Base-by-base conservation (phyloP, 1,140 invertebrate genomes). In the Aricia agestis region DNA sequence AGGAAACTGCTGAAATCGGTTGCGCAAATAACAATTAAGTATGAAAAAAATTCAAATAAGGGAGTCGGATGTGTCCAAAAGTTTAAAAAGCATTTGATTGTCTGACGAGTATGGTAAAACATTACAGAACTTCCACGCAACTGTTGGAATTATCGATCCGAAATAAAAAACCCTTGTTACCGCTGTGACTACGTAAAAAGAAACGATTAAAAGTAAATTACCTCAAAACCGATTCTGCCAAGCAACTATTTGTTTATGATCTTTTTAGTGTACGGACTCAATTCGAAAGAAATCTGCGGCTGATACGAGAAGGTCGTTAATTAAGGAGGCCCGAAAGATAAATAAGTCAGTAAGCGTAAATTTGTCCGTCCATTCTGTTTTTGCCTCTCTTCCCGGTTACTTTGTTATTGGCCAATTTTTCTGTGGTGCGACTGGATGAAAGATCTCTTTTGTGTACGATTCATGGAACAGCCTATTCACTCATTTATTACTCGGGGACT, bases 271-370 rank as follows among this genome's bases (percentile, higher is more conserved):
- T 78, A 73, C 73, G 77, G 31, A 76, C 45, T 0, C 6, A 52
- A 13, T 52, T 52, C 45, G 45, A 9, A 85, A 80, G 78, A 84
- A 84, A 82, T 86, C 82, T 77, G 78, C 72, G 75, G 77, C 80
- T 73, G 77, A 78, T 81, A 41, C 41, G 81, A 77, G 78, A 83
- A 84, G 80, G 77, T 76, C 78, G 79, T 85, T 87, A 87, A 89
- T 87, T 86, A 85, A 83, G 75, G 70, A 74, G 73, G 76, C 74
- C 77, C 70, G 74, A 75, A 75, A 82, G 83, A 86, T 87, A 89
- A 89, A 83, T 84, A 87, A 84, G 84, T 86, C 83, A 82, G 71
- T 84, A 82, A 80, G 81, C 79, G 80, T 76, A 83, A 85, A 86
- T 89, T 86, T 83, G 85, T 86, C 76, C 82, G 80, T 87, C 82